Base-by-base conservation (phyloP, 1,140 invertebrate genomes). In the Papilio machaon region DNA sequence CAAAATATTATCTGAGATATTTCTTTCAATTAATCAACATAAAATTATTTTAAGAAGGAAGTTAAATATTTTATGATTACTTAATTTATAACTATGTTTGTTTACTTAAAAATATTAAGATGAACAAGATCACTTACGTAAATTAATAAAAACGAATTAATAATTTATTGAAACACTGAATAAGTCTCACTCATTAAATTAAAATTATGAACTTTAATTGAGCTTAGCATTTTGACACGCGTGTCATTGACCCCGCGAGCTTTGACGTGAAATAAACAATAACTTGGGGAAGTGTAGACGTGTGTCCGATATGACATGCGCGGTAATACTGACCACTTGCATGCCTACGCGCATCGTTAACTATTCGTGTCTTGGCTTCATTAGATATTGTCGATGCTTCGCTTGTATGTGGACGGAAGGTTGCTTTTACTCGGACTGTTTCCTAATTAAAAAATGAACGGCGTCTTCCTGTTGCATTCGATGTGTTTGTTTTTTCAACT, bases 401-500 rank as follows among this genome's bases (percentile, higher is more conserved):
- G 90, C 91, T 91, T 93, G 92, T 88, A 82, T 85, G 82, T 91
- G 90, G 92, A 91, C 92, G 91, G 91, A 94, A 94, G 90, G 90
- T 88, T 88, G 89, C 89, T 93, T 93, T 91, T 91, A 92, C 91
- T 84, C 82, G 88, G 88, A 88, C 91, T 87, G 92, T 92, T 94
- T 94, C 91, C 92, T 94, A 92, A 92, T 94, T 90, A 91, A 92
- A 93, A 92, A 92, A 91, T 88, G 82, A 77, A 85, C 85, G 67
- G 30, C 80, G 86, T 86, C 90, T 92, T 91, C 90, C 90, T 91
- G 84, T 79, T 86, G 75, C 58, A 58, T 43, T 81, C 82, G 84
- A 78, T 82, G 81, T 81, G 73, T 82, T 23, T 76, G 23, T n/a
- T 64, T 75, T 82, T 83, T 80, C 54, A 67, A 75, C 79, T 82